Evolutionary conservation across 2,797 vertebrate species (phyloP).

Genomic region (Cetoscarus ocellatus): DNA sequence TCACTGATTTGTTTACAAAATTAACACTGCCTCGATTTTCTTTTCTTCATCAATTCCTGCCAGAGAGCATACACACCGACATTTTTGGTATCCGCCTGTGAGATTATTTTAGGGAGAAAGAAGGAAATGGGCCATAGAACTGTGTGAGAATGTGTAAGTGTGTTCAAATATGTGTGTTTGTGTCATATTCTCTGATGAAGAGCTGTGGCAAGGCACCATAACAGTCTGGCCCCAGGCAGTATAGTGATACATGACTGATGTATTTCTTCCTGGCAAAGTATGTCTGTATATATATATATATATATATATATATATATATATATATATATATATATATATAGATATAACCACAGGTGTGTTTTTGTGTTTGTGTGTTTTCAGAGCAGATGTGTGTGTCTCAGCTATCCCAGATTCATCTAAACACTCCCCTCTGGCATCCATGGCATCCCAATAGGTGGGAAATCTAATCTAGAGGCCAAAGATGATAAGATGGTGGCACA

Average conservation of each 20-base stretch:
- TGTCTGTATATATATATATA: slow-evolving; percentile 35
- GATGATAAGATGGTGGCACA: slow-evolving; percentile 64
- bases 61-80: no score
- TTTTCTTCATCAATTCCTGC: no score
- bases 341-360: slow-evolving; percentile 5
- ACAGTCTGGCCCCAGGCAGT: slow-evolving; percentile 41
- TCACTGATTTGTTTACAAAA: no score
- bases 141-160: background rate
- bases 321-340: no score
- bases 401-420: slow-evolving; percentile 55
- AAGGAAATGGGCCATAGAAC: no score
- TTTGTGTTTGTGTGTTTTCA: slow-evolving; percentile 24
- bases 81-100: no score
- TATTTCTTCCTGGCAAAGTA: slow-evolving; percentile 34
- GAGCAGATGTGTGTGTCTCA: background rate
- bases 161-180: background rate
- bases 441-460: slow-evolving; percentile 46
- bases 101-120: no score
- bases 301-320: no score
- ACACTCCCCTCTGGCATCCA: slow-evolving; percentile 64
- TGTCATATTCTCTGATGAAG: slow-evolving; percentile 39
- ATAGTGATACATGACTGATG: slow-evolving; percentile 56
- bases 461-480: slow-evolving; percentile 69
- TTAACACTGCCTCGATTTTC: no score
- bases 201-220: slow-evolving; percentile 43